Conservation (phyloP, 1,140 invertebrate species). For the Leucophenga varia region DNA sequence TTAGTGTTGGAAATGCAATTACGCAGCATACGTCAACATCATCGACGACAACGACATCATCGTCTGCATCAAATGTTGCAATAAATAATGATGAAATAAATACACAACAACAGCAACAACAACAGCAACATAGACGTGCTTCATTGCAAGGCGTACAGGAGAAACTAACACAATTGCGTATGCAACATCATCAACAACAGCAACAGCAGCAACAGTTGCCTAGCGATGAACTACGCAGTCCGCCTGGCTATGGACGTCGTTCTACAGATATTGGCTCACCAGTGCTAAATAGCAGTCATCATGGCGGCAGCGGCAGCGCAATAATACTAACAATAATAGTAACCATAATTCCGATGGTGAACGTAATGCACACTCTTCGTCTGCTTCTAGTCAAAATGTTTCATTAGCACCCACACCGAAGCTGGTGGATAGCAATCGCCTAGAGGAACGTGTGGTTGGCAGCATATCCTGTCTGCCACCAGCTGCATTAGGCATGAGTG, state of each 20-base stretch:
- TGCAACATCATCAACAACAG: slow-evolving; percentile 49
- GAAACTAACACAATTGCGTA: slow-evolving; percentile 47
- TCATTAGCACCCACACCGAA: slow-evolving; percentile 39
- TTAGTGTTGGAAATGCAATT: not conserved
- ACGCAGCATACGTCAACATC: no score
- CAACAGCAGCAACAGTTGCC: slow-evolving; percentile 28
- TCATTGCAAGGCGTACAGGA: slow-evolving; percentile 50
- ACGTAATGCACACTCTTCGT: slow-evolving; percentile 30
- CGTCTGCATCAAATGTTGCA: no score
- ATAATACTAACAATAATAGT: slow-evolving; percentile 9
- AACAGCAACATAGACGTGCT: slow-evolving; percentile 23
- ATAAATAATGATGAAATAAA: slow-evolving; percentile 17
- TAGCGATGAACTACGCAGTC: slow-evolving; percentile 12
- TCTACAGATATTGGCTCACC: slow-evolving; percentile 35
- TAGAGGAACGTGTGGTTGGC: slow-evolving; percentile 22
- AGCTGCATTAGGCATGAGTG: slow-evolving; percentile 41
- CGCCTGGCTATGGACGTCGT: slow-evolving; percentile 22
- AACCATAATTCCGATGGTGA: slow-evolving; percentile 22
- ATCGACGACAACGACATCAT: not conserved
- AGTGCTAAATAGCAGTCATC: not conserved
- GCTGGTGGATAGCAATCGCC: slow-evolving; percentile 27
- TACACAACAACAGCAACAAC: slow-evolving; percentile 7
- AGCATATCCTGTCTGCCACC: slow-evolving; percentile 51
- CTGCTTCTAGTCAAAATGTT: slow-evolving; percentile 46
- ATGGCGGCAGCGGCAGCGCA: slow-evolving; percentile 4